phyloP scores from a whole-genome alignment of 2,113 vertebrate species.

The Parotia lawesii region DNA sequence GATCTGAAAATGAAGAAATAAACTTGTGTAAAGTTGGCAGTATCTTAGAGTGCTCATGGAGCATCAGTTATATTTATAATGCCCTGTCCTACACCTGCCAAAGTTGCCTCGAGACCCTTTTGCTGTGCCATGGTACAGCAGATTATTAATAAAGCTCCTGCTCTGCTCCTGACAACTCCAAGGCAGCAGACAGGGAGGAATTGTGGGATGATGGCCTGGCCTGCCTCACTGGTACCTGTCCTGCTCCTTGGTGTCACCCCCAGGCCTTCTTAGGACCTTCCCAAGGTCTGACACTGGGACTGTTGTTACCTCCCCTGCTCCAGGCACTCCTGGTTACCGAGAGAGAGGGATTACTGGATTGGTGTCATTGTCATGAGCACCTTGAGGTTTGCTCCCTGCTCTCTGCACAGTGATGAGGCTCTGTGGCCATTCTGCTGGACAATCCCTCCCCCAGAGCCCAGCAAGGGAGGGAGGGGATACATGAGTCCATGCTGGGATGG shows the following conservation, averaged over 20 bases:
- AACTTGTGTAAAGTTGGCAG: slow-evolving; percentile 41
- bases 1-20: slow-evolving; percentile 53
- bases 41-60: not conserved
- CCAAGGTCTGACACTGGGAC: not conserved
- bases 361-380: not conserved
- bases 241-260: not conserved
- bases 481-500: rapidly evolving
- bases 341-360: not conserved
- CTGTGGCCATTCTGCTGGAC: not conserved
- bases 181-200: not conserved
- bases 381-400: not conserved
- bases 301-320: not conserved
- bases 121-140: not conserved
- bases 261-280: not conserved
- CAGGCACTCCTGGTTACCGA: not conserved
- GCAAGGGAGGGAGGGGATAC: rapidly evolving
- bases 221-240: not conserved
- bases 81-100: slow-evolving; percentile 35
- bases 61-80: not conserved
- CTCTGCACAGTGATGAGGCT: rapidly evolving
- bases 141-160: not conserved
- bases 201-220: not conserved
- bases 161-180: not conserved
- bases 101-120: not conserved
- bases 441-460: not conserved